Base-by-base conservation (phyloP, 2,888 invertebrate genomes). In the Melipona beecheii region DNA sequence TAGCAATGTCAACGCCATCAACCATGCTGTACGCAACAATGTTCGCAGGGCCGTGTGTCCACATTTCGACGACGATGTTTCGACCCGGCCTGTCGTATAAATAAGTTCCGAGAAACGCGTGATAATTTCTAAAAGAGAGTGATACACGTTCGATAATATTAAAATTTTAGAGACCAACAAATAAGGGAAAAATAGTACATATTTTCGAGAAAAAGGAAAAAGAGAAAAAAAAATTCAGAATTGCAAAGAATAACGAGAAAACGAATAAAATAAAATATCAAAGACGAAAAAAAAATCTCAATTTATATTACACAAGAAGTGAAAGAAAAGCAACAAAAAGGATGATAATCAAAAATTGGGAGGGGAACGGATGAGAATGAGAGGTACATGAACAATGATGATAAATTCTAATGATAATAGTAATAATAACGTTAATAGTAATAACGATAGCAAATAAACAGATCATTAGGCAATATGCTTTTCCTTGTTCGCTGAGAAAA, bases 391-490 rank as follows among this genome's bases (percentile, higher is more conserved):
- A 64, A 56, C 4, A 27, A 72, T 73, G 49, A 65, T 43, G 64
- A 54, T 56, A 50, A 31, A 60, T 50, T 27, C 21, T 60, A 21
- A 62, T 31, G 21, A 31, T 73, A 50, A 73, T 64, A 73, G 52
- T 52, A 52, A 64, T 31, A 19, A 72, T 27, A 36, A 75, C 62
- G 68, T 65, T 66, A 65, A 79, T 68, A 49, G 54, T 74, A 73
- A 75, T 31, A 54, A 69, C 50, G 24, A 65, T 66, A 85, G 75
- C 80, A 73, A 78, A 75, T 73, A 60, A 75, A 83, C 36, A 76
- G 60, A 58, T 85, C 71, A 66, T 60, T 77, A 76, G 86, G 85
- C 72, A 76, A 73, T 85, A 85, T 58, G 86, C 73, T 85, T 75
- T 69, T 50, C 43, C 68, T 50, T 62, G 72, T 69, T 79, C 62